These are phyloP conservation scores for Penelope pileata DNA, from an alignment of 2,113 vertebrate species.

Conservation along the genomic window DNA sequence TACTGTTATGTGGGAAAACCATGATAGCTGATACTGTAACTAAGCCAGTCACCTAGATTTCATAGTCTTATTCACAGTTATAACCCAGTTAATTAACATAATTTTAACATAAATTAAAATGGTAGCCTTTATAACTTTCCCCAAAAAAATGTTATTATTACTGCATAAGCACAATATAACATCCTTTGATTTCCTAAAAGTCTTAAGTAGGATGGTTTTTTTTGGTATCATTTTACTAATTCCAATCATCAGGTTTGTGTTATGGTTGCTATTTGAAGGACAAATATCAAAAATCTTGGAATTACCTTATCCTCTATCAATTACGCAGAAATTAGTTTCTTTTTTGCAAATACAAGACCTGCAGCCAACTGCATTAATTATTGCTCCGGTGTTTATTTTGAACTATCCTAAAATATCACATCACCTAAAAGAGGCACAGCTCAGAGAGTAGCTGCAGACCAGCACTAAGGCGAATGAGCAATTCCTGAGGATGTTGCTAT, in stretches of 20 bases:
- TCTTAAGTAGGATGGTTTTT: not conserved
- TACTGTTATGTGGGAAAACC: not conserved
- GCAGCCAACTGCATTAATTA: not conserved
- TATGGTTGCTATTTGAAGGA: constrained; percentile 1
- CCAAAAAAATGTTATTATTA: not conserved
- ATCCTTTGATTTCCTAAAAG: not conserved
- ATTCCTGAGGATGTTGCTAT: not conserved
- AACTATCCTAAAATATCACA: not conserved
- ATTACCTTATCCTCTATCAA: constrained; percentile 6
- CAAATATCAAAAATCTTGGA: not conserved
- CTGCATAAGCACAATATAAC: not conserved
- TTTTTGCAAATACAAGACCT: not conserved
- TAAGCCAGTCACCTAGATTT: not conserved
- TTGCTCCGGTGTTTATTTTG: not conserved
- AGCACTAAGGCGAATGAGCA: not conserved
- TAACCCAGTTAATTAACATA: not conserved
- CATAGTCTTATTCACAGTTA: not conserved
- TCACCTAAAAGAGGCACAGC: not conserved
- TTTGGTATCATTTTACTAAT: not conserved
- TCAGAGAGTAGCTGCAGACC: not conserved
- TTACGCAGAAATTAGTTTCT: not conserved
- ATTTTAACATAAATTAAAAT: not conserved
- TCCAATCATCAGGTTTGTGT: not conserved
- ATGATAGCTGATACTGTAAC: not conserved
- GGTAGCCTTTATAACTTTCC: not conserved